Base-by-base conservation (phyloP, 1,140 invertebrate genomes). In the Sinella curviseta region DNA sequence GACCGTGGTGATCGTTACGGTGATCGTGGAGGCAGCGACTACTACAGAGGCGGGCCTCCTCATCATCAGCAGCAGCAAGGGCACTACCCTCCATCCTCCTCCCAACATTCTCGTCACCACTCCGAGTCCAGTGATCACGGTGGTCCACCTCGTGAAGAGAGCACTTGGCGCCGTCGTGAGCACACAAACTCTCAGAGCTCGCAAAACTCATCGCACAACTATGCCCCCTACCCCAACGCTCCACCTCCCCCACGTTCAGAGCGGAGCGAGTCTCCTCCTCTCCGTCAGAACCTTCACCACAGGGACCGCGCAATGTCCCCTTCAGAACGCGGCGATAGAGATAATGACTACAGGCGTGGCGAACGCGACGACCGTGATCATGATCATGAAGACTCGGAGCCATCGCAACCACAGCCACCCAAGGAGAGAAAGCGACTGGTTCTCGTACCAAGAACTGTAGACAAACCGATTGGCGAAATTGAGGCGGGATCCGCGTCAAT, bases 401-500 rank as follows among this genome's bases (percentile, higher is more conserved):
- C 81, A 80, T 70, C 83, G 30, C 77, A 78, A 24, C 60, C 74
- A 48, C 24, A 70, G 31, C 3, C 26, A 48, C 74, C 74, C 3
- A 80, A 80, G 54, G 80, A 82, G 55, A 74, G 83, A 28, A 84
- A 82, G 55, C 79, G 77, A 70, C 77, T 84, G 14, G 80, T 82
- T 17, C 57, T 84, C 65, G 75, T 82, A 57, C 80, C 84, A n/a
- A 77, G 78, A 39, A 57, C 84, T 48, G 80, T 85, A 17, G 76
- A 85, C 67, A 85, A 88, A 55, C 87, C 89, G 0, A 60, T 77
- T 4, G 67, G 89, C 36, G 77, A 77, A 16, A n/a, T 80, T 17
- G 78, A 83, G 31, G 86, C 90, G 4, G 74, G 80, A 70, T 83
- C 86, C 24, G 88, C 90, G 31, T 92, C 93, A 77, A 96, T 97